A percentile compares a stretch with the other conserved stretches of the same genome.
Conservation (phyloP, 2,113 vertebrate genomes). For the Cynocephalus volans region DNA sequence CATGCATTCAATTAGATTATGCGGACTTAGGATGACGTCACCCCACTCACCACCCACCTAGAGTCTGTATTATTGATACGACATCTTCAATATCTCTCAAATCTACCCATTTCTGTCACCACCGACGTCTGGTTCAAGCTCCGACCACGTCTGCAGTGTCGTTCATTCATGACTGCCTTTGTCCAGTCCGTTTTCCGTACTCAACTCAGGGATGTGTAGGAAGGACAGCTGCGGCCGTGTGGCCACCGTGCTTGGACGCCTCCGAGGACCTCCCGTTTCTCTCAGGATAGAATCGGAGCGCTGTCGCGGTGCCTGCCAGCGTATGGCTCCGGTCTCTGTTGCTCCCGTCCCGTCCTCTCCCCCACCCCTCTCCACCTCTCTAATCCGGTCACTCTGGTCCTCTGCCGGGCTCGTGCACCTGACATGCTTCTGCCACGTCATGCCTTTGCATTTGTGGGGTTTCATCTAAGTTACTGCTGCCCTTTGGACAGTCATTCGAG, state of each 20-base stretch:
- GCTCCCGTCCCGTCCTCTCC: not conserved
- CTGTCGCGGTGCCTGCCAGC: not conserved
- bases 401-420: not conserved
- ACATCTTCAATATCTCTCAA: too few species aligned
- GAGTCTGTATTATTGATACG: too few species aligned
- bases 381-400: not conserved
- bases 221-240: not conserved
- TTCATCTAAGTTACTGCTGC: not conserved
- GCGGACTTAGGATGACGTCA: too few species aligned
- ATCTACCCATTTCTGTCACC: not conserved
- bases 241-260: not conserved
- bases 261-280: not conserved
- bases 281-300: not conserved
- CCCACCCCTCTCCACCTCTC: not conserved
- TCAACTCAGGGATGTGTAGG: not conserved
- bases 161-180: not conserved
- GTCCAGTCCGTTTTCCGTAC: not conserved
- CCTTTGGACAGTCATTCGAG: not conserved
- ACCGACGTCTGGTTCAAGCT: not conserved
- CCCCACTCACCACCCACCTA: too few species aligned
- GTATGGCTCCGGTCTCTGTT: not conserved
- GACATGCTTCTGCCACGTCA: not conserved
- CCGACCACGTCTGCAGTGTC: not conserved
- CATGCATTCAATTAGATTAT: too few species aligned
- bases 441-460: not conserved